Conservation (phyloP, 2,113 vertebrate species). For the Hippopotamus amphibius region DNA sequence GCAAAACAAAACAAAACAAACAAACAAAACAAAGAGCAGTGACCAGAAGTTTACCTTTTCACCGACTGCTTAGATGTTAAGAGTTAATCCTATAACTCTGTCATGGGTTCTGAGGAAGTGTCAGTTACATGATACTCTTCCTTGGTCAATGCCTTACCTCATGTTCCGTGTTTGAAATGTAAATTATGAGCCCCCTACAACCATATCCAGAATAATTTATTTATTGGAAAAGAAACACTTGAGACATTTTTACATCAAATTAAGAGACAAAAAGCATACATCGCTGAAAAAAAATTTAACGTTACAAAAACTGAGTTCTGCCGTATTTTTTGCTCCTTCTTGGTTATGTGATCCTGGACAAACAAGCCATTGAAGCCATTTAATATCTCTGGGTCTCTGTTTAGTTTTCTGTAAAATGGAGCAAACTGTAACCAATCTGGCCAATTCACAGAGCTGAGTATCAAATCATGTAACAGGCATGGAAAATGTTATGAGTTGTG, state of each 20-base stretch:
- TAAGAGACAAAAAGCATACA: conserved; percentile 84
- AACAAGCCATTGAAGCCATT: neutral
- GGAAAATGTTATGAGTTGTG: neutral
- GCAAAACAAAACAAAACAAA: too few relatives aligned
- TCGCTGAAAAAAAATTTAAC: conserved; percentile 84
- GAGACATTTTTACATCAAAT: conserved; percentile 81
- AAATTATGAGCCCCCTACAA: conserved; percentile 76
- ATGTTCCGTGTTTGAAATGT: conserved; percentile 73
- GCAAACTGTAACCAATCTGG: neutral
- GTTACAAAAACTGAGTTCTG: conserved; percentile 43
- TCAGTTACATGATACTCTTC: conserved; percentile 80
- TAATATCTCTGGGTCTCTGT: neutral
- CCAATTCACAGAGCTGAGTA: neutral
- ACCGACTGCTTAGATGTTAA: conserved; percentile 69
- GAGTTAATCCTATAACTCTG: conserved; percentile 71
- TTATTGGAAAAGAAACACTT: conserved; percentile 76
- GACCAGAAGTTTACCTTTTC: conserved; percentile 62
- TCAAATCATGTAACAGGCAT: neutral
- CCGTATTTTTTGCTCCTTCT: neutral
- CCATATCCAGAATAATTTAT: conserved; percentile 81
- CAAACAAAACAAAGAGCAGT: conserved; percentile 33
- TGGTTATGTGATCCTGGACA: neutral
- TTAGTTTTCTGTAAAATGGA: neutral
- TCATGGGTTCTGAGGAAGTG: conserved; percentile 76
- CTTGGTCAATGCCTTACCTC: conserved; percentile 81